Percentiles rank a stretch among this genome's conserved stretches.
These are phyloP conservation scores for Rhodophaea formosa DNA, from an alignment of 2,888 invertebrate species.

Conservation along the genomic window DNA sequence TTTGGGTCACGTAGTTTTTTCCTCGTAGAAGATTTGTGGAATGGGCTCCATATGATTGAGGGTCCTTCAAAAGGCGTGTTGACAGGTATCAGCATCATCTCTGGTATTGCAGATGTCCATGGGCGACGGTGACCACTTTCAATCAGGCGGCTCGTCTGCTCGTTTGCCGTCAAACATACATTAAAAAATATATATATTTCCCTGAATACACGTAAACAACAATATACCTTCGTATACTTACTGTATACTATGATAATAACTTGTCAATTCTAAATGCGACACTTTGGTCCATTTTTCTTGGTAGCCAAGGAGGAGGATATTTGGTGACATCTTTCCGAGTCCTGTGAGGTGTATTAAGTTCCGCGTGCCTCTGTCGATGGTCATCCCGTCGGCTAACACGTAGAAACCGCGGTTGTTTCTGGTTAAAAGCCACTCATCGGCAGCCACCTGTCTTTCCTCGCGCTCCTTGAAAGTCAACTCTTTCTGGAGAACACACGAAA, in stretches of 20 bases:
- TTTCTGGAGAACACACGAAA: constrained; percentile 57
- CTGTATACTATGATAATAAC: constrained; percentile 97
- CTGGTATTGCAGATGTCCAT: too few relatives aligned
- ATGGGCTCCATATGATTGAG: too few relatives aligned
- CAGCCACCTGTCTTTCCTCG: constrained; percentile 73
- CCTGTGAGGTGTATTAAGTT: constrained; percentile 93
- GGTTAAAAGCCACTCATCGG: constrained; percentile 89
- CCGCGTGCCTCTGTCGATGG: constrained; percentile 89
- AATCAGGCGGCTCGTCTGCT: too few relatives aligned
- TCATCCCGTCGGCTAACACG: constrained; percentile 83
- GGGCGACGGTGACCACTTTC: too few relatives aligned
- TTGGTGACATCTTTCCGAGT: constrained; percentile 95
- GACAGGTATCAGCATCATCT: too few relatives aligned
- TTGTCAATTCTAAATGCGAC: constrained; percentile 86
- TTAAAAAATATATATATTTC: too few relatives aligned
- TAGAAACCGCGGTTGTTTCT: constrained; percentile 95
- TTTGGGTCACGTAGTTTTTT: too few relatives aligned
- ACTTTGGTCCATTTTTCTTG: constrained; percentile 94
- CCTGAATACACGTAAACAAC: too few relatives aligned
- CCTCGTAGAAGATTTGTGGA: too few relatives aligned
- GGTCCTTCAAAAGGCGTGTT: too few relatives aligned
- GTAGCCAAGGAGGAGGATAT: constrained; percentile 96
- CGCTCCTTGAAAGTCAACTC: constrained; percentile 84
- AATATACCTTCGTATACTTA: too few relatives aligned
- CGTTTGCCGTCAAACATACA: too few relatives aligned